Evolutionary conservation across 1,140 invertebrate genomes (phyloP), one percentile per base, ranked within the genome.

Genomic region (Ridgeia piscesae): DNA sequence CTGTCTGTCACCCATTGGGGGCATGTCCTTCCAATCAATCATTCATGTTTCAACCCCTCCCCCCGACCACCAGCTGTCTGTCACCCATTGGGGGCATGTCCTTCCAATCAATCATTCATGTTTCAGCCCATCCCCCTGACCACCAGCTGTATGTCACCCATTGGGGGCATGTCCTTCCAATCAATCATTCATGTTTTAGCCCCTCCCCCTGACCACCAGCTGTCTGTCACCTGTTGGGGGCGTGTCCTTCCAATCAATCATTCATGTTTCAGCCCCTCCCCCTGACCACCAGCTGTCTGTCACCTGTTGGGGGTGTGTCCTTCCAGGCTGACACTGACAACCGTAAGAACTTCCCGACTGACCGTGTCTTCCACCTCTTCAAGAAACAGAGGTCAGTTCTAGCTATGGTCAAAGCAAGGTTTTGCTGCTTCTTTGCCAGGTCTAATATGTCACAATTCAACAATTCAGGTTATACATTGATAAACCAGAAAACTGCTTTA

Each of bases 281-380:
- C 42, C 94, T 33, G 92, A 95, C 94, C 92, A 50, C 89, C 92
- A 91, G 2, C 92, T 93, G 88, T 89, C 94, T 94, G 31, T 94
- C 94, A 50, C 94, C 94, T 21, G 94, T 94, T 91, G 94, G 95
- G 89, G 93, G 95, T 94, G 97, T 97, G 33, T 97, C 96, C 92
- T 97, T 97, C 94, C 97, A 97, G 96, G 96, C 96, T 34, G 98
- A 98, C 89, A 98, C 98, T 0, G 98, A 98, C 94, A 98, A 98
- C 93, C 96, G 97, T 35, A 97, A 97, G 34, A 98, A 98, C 94
- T 99, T 99, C 95, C 97, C 97, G 1, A 97, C 97, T 27, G 96
- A 97, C 91, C 94, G 96, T n/a, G 97, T 97, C 89, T 98, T 98
- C 95, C 97, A 97, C 34, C 96, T 97, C 8, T 99, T 98, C 94